Conservation (phyloP, 2,113 vertebrate genomes). For the Indicator maculatus region DNA sequence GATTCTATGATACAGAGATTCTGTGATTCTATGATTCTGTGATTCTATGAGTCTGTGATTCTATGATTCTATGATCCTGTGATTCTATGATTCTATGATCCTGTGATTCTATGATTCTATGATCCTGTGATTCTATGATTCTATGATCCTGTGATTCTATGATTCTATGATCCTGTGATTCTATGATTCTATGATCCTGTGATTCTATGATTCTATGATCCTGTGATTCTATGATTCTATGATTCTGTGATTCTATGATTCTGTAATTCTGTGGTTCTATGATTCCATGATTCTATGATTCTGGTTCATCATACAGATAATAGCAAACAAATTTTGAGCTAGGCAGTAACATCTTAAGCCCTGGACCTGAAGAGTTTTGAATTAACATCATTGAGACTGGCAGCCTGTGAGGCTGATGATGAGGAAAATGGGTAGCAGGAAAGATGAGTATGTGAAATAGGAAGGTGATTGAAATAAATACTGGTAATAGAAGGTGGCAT, state of each 20-base stretch:
- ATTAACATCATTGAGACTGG: background rate
- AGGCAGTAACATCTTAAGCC: background rate
- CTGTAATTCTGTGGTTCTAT: too few relatives aligned
- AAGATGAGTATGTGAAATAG: background rate
- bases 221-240: background rate
- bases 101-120: background rate
- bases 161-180: too few relatives aligned
- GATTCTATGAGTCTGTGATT: background rate
- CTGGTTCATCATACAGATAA: background rate
- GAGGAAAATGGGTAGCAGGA: slow-evolving; percentile 6
- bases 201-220: too few relatives aligned
- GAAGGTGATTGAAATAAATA: slow-evolving; percentile 11
- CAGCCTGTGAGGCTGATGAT: slow-evolving; percentile 23
- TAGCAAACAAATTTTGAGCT: background rate
- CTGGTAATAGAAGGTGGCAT: background rate
- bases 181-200: too few relatives aligned
- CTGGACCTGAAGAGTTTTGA: background rate
- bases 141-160: too few relatives aligned
- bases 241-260: too few relatives aligned
- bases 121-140: too few relatives aligned
- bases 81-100: too few relatives aligned
- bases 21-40: too few relatives aligned
- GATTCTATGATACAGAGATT: too few relatives aligned
- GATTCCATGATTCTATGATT: background rate
- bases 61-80: too few relatives aligned